These are phyloP conservation scores for Bubo bubo DNA, from an alignment of 2,113 vertebrate species.

Conservation along the genomic window DNA sequence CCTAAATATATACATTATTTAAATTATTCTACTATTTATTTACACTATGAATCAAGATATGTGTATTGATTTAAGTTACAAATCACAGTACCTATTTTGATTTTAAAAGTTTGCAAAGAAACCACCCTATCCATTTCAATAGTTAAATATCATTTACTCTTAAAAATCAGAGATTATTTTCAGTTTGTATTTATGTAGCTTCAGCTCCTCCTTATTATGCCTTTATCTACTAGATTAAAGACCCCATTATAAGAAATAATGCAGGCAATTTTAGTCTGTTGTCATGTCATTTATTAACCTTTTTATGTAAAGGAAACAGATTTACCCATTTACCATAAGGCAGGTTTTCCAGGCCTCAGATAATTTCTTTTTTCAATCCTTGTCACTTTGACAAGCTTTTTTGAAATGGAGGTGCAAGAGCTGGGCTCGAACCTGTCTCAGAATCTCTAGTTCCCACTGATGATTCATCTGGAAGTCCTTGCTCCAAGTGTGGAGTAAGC, in stretches of 20 bases:
- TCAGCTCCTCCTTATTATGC: background rate
- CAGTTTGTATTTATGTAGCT: background rate
- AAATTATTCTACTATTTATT: background rate
- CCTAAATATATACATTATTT: background rate
- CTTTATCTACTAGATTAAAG: constrained; percentile 37
- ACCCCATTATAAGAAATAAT: constrained; percentile 19
- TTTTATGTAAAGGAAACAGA: constrained; percentile 13
- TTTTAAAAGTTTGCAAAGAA: background rate
- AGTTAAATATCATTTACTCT: background rate
- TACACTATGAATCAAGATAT: background rate
- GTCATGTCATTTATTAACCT: background rate
- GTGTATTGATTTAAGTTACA: background rate
- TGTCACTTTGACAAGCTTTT: background rate
- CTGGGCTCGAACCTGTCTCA: background rate
- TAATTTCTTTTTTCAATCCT: background rate
- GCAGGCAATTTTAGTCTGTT: background rate
- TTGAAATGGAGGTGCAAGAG: background rate
- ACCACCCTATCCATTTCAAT: background rate
- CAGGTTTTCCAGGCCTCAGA: background rate
- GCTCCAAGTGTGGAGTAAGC: background rate
- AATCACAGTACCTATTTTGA: background rate
- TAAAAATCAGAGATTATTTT: constrained; percentile 20
- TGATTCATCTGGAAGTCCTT: background rate
- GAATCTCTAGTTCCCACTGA: background rate
- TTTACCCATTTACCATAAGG: background rate